Percentiles rank a stretch among this genome's conserved stretches.
phyloP scores from a whole-genome alignment of 2,113 vertebrate genomes.

The Macheiramphus alcinus region DNA sequence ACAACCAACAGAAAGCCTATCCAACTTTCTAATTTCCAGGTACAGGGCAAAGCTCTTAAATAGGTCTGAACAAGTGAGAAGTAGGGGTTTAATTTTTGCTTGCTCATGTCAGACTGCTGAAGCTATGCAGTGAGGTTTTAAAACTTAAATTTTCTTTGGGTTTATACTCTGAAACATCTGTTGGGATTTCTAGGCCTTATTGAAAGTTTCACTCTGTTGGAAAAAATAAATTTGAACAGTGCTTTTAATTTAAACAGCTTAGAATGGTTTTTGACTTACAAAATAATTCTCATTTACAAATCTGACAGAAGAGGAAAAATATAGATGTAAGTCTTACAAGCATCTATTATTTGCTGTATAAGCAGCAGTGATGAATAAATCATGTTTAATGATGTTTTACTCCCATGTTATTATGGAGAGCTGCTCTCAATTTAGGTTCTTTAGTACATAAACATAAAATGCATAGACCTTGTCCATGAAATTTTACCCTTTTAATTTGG shows the following conservation, averaged over 20 bases:
- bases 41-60: background rate
- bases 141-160: background rate
- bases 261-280: background rate
- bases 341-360: background rate
- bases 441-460: background rate
- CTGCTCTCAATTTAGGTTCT: background rate
- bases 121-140: background rate
- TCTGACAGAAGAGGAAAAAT: background rate
- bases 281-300: background rate
- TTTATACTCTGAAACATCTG: background rate
- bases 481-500: background rate
- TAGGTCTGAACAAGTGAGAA: background rate
- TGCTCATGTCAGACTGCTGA: background rate
- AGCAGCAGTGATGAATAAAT: background rate
- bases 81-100: background rate
- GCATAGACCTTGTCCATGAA: background rate
- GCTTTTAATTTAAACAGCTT: background rate
- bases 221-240: background rate
- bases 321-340: background rate
- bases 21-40: background rate
- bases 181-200: background rate
- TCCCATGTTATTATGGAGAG: background rate
- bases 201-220: background rate
- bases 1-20: background rate
- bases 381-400: background rate